These are phyloP conservation scores for Oncorhynchus masou DNA, from an alignment of 2,113 vertebrate genomes.

Conservation along the genomic window DNA sequence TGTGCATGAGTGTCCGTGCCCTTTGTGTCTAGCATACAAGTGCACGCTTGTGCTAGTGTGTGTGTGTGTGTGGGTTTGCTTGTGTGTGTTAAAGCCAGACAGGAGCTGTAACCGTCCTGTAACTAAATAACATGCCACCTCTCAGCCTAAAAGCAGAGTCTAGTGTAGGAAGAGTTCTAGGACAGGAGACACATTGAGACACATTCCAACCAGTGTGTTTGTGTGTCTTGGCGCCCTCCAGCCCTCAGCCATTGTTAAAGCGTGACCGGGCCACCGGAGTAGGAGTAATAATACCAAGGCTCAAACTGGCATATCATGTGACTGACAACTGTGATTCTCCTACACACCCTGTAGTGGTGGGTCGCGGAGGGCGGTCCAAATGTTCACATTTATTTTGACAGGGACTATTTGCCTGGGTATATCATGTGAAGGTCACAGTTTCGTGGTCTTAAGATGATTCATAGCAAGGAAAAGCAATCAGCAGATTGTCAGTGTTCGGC, in stretches of 20 bases:
- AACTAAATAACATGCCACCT: no score
- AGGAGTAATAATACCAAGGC: slow-evolving; percentile 82
- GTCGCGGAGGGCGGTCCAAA: slow-evolving; percentile 71
- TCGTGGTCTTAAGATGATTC: slow-evolving; percentile 39
- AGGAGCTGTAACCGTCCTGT: slow-evolving; percentile 79
- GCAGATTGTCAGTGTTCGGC: no score
- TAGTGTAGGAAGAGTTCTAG: slow-evolving; percentile 74
- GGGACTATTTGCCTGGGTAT: slow-evolving; percentile 74
- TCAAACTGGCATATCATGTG: slow-evolving; percentile 61
- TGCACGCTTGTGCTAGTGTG: background rate
- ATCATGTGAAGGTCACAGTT: slow-evolving; percentile 45
- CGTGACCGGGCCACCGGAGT: slow-evolving; percentile 82
- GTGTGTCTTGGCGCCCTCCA: slow-evolving; percentile 83
- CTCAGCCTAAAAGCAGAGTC: slow-evolving; percentile 64
- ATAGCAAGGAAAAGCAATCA: slow-evolving; percentile 59
- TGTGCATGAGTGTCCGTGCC: slow-evolving; percentile 10
- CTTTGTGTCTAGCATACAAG: no score
- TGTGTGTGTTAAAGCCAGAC: slow-evolving; percentile 66
- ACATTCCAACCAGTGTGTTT: slow-evolving; percentile 81
- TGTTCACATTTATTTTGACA: slow-evolving; percentile 82
- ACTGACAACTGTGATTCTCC: slow-evolving; percentile 78
- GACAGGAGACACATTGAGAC: slow-evolving; percentile 83
- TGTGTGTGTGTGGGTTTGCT: background rate
- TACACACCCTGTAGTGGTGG: slow-evolving; percentile 73
- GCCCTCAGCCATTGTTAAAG: slow-evolving; percentile 84